Conservation (phyloP, 2,888 invertebrate genomes). For the Drosophila stalkeri region DNA sequence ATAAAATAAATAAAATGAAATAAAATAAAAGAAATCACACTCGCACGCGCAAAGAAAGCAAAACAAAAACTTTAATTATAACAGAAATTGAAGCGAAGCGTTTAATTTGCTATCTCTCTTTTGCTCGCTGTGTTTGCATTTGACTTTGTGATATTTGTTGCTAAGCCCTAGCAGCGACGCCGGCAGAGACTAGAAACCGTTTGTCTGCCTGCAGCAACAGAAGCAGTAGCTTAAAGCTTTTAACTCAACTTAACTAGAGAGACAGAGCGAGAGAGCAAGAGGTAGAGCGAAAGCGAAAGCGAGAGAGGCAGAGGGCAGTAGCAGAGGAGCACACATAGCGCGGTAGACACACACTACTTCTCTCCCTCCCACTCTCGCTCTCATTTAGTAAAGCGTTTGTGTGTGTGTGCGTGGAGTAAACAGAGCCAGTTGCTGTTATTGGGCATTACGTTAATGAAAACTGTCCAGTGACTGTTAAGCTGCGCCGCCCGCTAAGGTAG, state of each 20-base stretch:
- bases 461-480: slow-evolving; percentile 22
- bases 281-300: not conserved
- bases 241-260: slow-evolving; percentile 3
- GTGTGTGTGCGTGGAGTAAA: slow-evolving; percentile 14
- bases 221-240: slow-evolving; percentile 24
- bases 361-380: not conserved
- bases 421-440: slow-evolving; percentile 20
- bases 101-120: slow-evolving; percentile 18
- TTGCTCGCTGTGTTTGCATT: slow-evolving; percentile 15
- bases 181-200: slow-evolving; percentile 17
- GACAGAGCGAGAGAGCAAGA: not conserved
- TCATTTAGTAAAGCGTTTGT: not conserved
- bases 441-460: slow-evolving; percentile 41
- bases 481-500: slow-evolving; percentile 33
- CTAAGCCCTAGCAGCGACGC: slow-evolving; percentile 7
- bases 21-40: not conserved
- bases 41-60: not conserved
- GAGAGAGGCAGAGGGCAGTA: not conserved
- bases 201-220: slow-evolving; percentile 14
- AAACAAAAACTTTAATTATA: slow-evolving; percentile 19
- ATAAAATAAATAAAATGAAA: no score
- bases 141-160: slow-evolving; percentile 23
- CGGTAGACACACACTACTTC: not conserved
- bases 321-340: slow-evolving; percentile 12
- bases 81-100: slow-evolving; percentile 14